Base-by-base conservation (phyloP, 2,888 invertebrate species). In the Dione vanillae region DNA sequence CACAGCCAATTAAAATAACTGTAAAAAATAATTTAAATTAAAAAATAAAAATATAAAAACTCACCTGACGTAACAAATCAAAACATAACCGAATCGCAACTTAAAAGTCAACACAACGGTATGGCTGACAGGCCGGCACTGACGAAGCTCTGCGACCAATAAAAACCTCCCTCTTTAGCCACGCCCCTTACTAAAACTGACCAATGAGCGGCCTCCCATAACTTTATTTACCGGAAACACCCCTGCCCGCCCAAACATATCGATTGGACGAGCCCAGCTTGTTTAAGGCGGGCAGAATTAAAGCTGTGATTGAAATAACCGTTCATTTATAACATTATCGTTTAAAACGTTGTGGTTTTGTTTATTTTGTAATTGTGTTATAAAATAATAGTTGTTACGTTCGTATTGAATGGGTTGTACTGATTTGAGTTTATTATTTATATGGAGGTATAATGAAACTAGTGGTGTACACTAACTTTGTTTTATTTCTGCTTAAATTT, bases 251-350 rank as follows among this genome's bases (percentile, higher is more conserved):
- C 88, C 84, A 82, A 81, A 79, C 78, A 81, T 92, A 93, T 93
- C 92, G 92, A 93, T 93, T 91, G 90, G 90, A 83, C 87, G 76
- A 80, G 80, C 83, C 82, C 82, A 82, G 83, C 84, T 91, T 91
- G 92, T 89, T 92, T 92, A 92, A 92, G 89, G 87, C 88, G 90
- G 89, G 78, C 84, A 85, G 89, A 90, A 89, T 92, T 93, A 92
- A 92, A 91, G 89, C 91, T 91, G 91, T 92, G 92, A 93, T 92
- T 74, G 75, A 77, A 78, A 76, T 75, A 74, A 75, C 74, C 74
- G 77, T 77, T 78, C 77, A 78, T 78, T 78, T 77, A 76, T 77
- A 75, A 74, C 72, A 70, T 77, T 85, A 84, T 86, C 87, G 85
- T 85, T 90, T 90, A 88, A 88, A 84, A 85, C 81, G 81, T 75